Conservation (phyloP, 2,888 invertebrate species). For the Willowsia nigromaculata region DNA sequence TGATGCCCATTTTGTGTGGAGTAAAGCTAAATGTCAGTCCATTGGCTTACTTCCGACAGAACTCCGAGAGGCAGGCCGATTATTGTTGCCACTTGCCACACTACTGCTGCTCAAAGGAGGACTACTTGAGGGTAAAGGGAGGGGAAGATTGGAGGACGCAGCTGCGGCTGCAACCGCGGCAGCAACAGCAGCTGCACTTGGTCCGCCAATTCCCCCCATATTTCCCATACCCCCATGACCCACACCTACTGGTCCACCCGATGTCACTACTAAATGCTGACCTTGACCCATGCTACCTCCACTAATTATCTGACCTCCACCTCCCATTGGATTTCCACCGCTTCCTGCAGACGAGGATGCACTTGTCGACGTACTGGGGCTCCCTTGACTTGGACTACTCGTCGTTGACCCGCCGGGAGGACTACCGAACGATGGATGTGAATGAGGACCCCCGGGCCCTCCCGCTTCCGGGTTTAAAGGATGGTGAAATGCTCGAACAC, state of each 20-base stretch:
- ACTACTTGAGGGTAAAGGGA: conserved; percentile 65
- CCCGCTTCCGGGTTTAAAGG: conserved; percentile 76
- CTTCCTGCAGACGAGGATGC: conserved; percentile 74
- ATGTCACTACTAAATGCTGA: conserved; percentile 69
- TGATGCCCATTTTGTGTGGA: conserved; percentile 79
- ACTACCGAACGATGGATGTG: conserved; percentile 76
- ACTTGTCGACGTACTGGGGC: conserved; percentile 77
- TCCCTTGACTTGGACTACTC: conserved; percentile 78
- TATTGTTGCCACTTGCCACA: conserved; percentile 75
- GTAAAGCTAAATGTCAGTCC: conserved; percentile 79
- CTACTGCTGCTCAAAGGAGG: conserved; percentile 76
- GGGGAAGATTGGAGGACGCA: conserved; percentile 73
- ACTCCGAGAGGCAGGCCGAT: conserved; percentile 78
- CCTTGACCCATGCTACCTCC: conserved; percentile 73
- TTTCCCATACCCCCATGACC: conserved; percentile 73
- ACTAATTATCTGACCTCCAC: conserved; percentile 73
- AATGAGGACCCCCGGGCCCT: conserved; percentile 73
- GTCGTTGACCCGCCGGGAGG: conserved; percentile 76
- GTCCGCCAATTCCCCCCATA: conserved; percentile 76
- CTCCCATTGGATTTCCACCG: conserved; percentile 71
- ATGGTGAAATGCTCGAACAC: conserved; percentile 78
- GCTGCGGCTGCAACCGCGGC: conserved; percentile 75
- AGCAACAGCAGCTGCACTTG: conserved; percentile 75
- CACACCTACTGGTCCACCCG: conserved; percentile 62
- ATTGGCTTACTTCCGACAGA: conserved; percentile 77